Conservation (phyloP, 2,888 invertebrate genomes). For the Drosophila stalkeri region DNA sequence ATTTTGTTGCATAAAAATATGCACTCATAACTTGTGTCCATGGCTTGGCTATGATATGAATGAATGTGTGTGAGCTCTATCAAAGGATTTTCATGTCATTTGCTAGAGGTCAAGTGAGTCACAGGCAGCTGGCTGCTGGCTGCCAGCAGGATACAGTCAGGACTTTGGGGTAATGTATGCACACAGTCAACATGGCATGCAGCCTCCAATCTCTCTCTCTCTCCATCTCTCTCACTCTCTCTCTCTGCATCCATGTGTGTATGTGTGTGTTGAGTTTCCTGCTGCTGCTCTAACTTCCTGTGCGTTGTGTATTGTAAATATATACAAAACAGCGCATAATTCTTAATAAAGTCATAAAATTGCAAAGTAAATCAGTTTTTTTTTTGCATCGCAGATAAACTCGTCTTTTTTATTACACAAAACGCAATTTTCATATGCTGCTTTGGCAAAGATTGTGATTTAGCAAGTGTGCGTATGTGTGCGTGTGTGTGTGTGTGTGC, state of each 20-base stretch:
- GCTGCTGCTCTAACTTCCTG: slow-evolving; percentile 50
- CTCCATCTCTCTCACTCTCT: not conserved
- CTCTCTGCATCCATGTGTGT: slow-evolving; percentile 17
- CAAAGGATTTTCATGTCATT: slow-evolving; percentile 74
- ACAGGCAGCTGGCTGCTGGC: slow-evolving; percentile 21
- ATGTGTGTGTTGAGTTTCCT: slow-evolving; percentile 43
- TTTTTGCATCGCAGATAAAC: slow-evolving; percentile 63
- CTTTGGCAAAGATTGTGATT: slow-evolving; percentile 65
- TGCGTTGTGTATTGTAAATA: slow-evolving; percentile 60
- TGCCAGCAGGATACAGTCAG: slow-evolving; percentile 20
- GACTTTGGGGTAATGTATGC: slow-evolving; percentile 38
- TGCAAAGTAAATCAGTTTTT: slow-evolving; percentile 71
- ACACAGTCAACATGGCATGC: slow-evolving; percentile 39
- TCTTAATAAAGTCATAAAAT: slow-evolving; percentile 76
- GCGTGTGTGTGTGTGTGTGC: slow-evolving; percentile 26
- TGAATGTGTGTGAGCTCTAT: slow-evolving; percentile 66
- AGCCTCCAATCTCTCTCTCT: slow-evolving; percentile 20
- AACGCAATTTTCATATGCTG: slow-evolving; percentile 72
- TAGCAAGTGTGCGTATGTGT: slow-evolving; percentile 38
- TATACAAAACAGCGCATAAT: slow-evolving; percentile 72
- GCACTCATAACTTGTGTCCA: slow-evolving; percentile 67
- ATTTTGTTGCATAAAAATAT: slow-evolving; percentile 66
- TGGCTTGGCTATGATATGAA: slow-evolving; percentile 62
- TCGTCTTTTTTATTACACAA: slow-evolving; percentile 68
- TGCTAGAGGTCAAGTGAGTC: slow-evolving; percentile 68